Evolutionary conservation across 1,140 invertebrate genomes (phyloP).

Genomic region (Coptotermes formosanus): DNA sequence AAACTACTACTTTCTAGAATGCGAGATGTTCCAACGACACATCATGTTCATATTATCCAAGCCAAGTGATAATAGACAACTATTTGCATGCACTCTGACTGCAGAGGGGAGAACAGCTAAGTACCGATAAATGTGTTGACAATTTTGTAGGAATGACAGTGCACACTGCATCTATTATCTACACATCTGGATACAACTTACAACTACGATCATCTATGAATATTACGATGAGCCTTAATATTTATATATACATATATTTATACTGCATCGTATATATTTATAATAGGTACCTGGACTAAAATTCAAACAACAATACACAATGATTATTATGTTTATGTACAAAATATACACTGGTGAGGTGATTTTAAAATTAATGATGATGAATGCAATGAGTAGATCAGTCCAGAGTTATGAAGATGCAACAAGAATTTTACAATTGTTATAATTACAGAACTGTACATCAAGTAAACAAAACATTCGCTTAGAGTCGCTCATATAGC

Average conservation of each 20-base stretch:
- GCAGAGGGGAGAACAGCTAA: constrained; percentile 22
- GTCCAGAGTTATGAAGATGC: constrained; percentile 34
- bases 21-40: background rate
- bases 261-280: constrained; percentile 31
- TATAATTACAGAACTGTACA: constrained; percentile 33
- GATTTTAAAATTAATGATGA: constrained; percentile 32
- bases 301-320: constrained; percentile 35
- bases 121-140: constrained; percentile 24
- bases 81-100: constrained; percentile 11
- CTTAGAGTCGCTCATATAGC: constrained; percentile 10
- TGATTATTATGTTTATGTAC: constrained; percentile 34
- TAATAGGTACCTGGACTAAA: constrained; percentile 36
- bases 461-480: constrained; percentile 25
- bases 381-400: constrained; percentile 33
- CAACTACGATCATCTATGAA: constrained; percentile 12
- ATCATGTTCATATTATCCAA: background rate
- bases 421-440: constrained; percentile 34
- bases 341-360: constrained; percentile 35
- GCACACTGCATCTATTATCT: constrained; percentile 28
- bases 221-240: constrained; percentile 31
- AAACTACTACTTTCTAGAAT: constrained; percentile 20
- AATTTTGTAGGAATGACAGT: constrained; percentile 26
- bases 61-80: constrained; percentile 18
- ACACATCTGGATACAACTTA: constrained; percentile 28
- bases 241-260: constrained; percentile 33